phyloP scores from a whole-genome alignment of 2,113 vertebrate species.

The Pelusios castaneus region DNA sequence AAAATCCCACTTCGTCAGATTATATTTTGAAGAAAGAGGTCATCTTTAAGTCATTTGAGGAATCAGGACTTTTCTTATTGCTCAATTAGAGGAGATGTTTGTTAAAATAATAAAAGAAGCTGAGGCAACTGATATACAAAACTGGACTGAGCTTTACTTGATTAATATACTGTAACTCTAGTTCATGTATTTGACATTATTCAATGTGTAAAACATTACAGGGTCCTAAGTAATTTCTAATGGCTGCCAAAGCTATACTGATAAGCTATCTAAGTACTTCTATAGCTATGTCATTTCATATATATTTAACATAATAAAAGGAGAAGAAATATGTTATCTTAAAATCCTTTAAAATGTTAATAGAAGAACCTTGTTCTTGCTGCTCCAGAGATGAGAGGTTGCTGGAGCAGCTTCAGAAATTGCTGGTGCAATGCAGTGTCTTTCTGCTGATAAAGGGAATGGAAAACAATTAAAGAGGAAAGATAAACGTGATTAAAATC shows the following conservation, averaged over 20 bases:
- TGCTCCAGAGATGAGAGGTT: not conserved
- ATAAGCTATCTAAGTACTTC: not conserved
- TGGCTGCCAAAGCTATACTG: not conserved
- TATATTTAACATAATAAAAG: not conserved
- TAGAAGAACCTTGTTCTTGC: not conserved
- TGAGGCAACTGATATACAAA: not conserved
- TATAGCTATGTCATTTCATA: not conserved
- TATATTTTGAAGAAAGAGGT: not conserved
- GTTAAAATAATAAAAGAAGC: not conserved
- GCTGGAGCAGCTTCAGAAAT: not conserved
- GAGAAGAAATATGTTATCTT: not conserved
- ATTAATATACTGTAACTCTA: not conserved
- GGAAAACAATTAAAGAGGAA: not conserved
- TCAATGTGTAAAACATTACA: not conserved
- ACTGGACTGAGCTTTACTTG: not conserved
- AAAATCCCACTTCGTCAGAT: too few species aligned
- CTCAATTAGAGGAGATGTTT: not conserved
- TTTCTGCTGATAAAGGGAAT: not conserved
- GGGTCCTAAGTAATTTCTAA: not conserved
- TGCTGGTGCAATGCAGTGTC: not conserved
- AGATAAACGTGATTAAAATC: not conserved
- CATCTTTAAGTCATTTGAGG: not conserved
- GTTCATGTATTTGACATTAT: not conserved
- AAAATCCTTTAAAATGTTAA: not conserved
- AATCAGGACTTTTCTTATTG: not conserved